Evolutionary conservation across 1,140 invertebrate species (phyloP).

Genomic region (Lanistes nyassanus): DNA sequence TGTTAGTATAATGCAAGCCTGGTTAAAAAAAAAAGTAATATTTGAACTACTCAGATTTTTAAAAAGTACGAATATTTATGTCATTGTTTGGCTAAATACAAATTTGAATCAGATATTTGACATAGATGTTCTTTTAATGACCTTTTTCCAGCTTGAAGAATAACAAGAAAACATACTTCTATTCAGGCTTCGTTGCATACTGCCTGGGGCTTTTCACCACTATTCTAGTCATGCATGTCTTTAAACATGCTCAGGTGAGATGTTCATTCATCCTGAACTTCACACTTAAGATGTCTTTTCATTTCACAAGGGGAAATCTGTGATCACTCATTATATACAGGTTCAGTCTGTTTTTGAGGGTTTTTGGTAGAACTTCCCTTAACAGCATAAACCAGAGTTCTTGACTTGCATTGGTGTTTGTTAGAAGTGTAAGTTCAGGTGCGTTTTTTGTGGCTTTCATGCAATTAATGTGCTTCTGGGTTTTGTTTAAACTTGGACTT

Average conservation of each 20-base stretch:
- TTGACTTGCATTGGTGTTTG: not conserved
- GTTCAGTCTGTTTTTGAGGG: too few relatives aligned
- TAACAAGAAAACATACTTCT: slow-evolving; percentile 91
- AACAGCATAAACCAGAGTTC: too few relatives aligned
- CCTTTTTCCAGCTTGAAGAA: slow-evolving; percentile 71
- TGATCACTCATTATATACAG: too few relatives aligned
- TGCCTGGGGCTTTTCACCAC: slow-evolving; percentile 92
- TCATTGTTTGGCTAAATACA: not conserved
- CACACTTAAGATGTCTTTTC: not conserved
- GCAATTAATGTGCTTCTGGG: not conserved
- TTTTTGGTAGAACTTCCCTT: too few relatives aligned
- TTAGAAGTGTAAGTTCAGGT: not conserved
- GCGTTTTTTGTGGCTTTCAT: not conserved
- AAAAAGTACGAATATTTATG: not conserved
- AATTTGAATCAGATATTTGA: not conserved
- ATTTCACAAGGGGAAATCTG: too few relatives aligned
- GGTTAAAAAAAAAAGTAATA: not conserved
- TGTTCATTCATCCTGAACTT: not conserved
- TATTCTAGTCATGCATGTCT: slow-evolving; percentile 98
- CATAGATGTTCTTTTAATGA: not conserved
- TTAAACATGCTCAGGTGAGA: slow-evolving; percentile 87
- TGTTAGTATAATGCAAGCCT: not conserved
- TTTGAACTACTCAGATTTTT: not conserved
- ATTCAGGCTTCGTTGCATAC: slow-evolving; percentile 92
- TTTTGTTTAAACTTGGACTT: not conserved